Conservation (phyloP, 2,797 vertebrate genomes). For the Sebastes vulpes region DNA sequence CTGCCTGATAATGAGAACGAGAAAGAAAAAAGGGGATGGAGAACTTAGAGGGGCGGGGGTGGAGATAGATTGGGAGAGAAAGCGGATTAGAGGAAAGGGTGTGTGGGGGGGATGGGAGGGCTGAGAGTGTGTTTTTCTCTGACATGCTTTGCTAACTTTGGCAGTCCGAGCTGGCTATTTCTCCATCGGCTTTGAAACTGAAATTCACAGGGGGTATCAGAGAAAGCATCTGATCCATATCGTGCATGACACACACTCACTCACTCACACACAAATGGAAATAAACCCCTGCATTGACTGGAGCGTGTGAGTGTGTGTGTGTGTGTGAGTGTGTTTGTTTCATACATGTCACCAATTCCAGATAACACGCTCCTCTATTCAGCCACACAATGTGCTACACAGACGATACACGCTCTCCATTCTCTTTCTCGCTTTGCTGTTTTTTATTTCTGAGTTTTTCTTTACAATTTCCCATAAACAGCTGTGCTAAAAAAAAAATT, state of each 20-base stretch:
- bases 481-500: conserved; percentile 4
- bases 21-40: conserved; percentile 36
- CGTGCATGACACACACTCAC: conserved; percentile 15
- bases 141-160: conserved; percentile 69
- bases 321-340: background rate
- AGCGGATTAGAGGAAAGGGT: conserved; percentile 58
- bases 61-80: conserved; percentile 57
- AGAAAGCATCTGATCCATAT: conserved; percentile 73
- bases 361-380: conserved; percentile 10
- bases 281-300: conserved; percentile 36
- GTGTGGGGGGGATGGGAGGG: background rate
- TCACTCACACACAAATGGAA: conserved; percentile 39
- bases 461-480: conserved; percentile 5
- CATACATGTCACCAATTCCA: conserved; percentile 12
- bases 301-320: background rate
- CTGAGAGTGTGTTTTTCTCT: conserved; percentile 46
- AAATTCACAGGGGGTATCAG: conserved; percentile 60
- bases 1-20: conserved; percentile 73
- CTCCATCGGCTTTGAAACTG: conserved; percentile 66
- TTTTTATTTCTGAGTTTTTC: conserved; percentile 8
- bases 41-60: conserved; percentile 12
- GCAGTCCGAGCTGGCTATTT: conserved; percentile 53
- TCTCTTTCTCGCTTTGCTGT: background rate
- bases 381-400: background rate
- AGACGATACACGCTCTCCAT: background rate